Evolutionary conservation across 2,797 vertebrate genomes (phyloP), one percentile per base, ranked within the genome.

Genomic region (Crenuchus spilurus): DNA sequence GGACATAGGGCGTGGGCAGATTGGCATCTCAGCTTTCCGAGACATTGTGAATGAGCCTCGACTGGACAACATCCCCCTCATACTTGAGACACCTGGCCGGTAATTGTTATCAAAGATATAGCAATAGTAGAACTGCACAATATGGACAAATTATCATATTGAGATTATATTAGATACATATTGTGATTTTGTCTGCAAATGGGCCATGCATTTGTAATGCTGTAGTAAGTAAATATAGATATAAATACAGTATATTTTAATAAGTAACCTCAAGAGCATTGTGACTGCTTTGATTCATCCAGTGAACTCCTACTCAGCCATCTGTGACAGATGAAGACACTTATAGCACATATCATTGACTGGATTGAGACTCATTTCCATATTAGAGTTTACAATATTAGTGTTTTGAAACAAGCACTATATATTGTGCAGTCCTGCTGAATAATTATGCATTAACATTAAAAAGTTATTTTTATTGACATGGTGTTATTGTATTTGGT

Each of bases 1-100:
- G 77, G 93, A 94, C 70, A 90, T 94, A 0, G 92, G 93, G 6
- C 86, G 80, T 77, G 93, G 93, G 24, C 80, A 91, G 75, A 94
- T 94, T 1, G 93, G 93, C 6, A 77, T 94, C 35, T 30, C 88
- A 16, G 92, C 93, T 26, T 94, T 94, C 81, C 83, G 66, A 62
- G 90, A 92, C 55, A 87, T 94, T 35, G 89, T 94, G 66, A 94
- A 94, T 4, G 93, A 94, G 79, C 91, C 92, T 16, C 85, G 89
- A 4, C 81, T 94, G 65, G 87, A 93, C 84, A 86, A 90, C 75
- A 82, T 94, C 60, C 92, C 93, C 39, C 76, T 94, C 79, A 93
- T 94, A 61, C 84, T 94, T 70, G 93, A 94, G 85, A 94, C 93
- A 8, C 93, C 93, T 14, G 90, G 88, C 79, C 87, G 90, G 93